Base-by-base conservation (phyloP, 1,140 invertebrate species). In the Sycophila sp. region DNA sequence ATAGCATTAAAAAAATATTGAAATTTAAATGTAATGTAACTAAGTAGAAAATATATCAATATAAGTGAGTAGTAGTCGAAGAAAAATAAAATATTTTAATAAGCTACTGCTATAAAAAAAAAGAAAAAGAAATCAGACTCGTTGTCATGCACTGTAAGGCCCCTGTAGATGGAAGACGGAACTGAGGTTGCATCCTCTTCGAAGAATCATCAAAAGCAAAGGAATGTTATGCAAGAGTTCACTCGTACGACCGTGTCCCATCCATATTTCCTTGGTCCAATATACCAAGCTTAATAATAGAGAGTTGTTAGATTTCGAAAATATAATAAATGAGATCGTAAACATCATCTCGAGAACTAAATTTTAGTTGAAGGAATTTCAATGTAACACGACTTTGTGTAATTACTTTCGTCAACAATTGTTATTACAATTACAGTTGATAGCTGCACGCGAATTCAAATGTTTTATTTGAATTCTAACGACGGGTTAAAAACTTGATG, bases 221-320 rank as follows among this genome's bases (percentile, higher is more conserved):
- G 69, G 69, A 71, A 71, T 71, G 69, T 71, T 47, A 71, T 58
- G 51, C 26, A 58, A 49, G 51, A 59, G 13, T 65, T 65, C 42
- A 65, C 62, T 71, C 60, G 59, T 71, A 71, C 53, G 59, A 64
- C 49, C 36, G 59, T 55, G 56, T 24, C 22, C 38, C 30, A 19
- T 56, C 36, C n/a, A 1, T 60, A 63, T 56, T 63, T 55, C 30
- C 51, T 71, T 64, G 60, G 59, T 71, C 69, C 69, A 58, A 70
- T 71, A 64, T 49, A 64, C 58, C 53, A 70, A 70, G 49, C 59
- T 64, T 63, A 69, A 24, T 56, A 69, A 63, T 69, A 68, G 36
- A 63, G n/a, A 38, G 19, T 71, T 65, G 8, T 58, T 40, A 56
- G 19, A 58, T 22, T 53, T 71, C 38, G 17, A 71, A 71, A 64